Evolutionary conservation across 1,140 invertebrate genomes (phyloP), one percentile per base, ranked within the genome.

Genomic region (Orius insidiosus): DNA sequence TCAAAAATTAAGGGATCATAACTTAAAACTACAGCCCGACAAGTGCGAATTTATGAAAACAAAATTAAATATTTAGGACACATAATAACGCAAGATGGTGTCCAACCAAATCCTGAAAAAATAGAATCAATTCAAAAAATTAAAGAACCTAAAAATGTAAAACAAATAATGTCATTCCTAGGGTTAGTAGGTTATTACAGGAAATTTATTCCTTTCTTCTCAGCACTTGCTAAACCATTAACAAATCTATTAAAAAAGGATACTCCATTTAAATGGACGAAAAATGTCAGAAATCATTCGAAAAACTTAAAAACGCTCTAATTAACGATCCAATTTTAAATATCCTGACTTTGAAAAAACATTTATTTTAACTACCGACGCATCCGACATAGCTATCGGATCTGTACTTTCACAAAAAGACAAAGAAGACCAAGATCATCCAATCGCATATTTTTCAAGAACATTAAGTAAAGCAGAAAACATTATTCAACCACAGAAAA

Each of bases 351-450:
- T 61, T 19, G 15, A 5, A 8, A 56, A 59, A 56, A 38, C 37
- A 46, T 60, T 64, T 61, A 72, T 70, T 67, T 69, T 24, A 30
- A 71, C 64, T 52, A 73, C 72, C 24, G 69, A 71, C n/a, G 67
- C 51, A 64, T 63, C 47, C 64, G 68, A 39, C 63, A 60, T 30
- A 68, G 69, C 5, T 63, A 65, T 54, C 65, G 59, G 49, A 68
- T 56, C 61, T 4, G 56, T 57, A 14, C 49, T 55, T 41, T 57
- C 53, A 8, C 57, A 63, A 51, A 55, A 56, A 15, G 36, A 51
- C 10, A 45, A 52, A 0, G 39, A 33, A 4, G 18, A 19, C 2
- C n/a, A n/a, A n/a, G 49, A 51, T 0, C 58, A 62, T 24, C 54
- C 54, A 2, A 24, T 24, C 24, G 24, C 24, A 24, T 24, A 24